Evolutionary conservation across 2,797 vertebrate genomes (phyloP), one percentile per base, ranked within the genome.

Genomic region (Catostomus latipinnis): DNA sequence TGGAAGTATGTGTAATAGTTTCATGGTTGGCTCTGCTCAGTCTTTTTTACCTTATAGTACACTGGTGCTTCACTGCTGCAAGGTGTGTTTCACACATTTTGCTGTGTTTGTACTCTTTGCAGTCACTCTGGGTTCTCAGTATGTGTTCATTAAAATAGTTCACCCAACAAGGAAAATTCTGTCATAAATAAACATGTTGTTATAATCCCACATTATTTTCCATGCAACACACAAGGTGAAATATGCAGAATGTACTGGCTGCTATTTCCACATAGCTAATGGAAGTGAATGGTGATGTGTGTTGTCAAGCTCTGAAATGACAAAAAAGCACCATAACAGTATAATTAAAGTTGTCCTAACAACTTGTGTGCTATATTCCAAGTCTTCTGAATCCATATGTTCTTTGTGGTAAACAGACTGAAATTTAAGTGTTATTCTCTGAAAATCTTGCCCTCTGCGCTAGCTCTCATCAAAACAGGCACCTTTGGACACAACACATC

Each of bases 81-180:
- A 68, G 66, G 76, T 71, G 76, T 78, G 76, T 78, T 71, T 71
- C 67, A 56, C 67, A 78, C 57, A 12, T 63, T 0, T 78, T 53
- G 45, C 57, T 62, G 22, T 54, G 58, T 13, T 50, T 46, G 43
- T 43, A 56, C 49, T 63, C 62, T 74, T 74, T 76, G 22, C 45
- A 63, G 60, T 65, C 49, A 22, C 5, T 63, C 11, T 56, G 58
- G 12, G 6, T 48, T 71, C 58, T 54, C 57, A 16, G n/a, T 71
- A 49, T 58, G 10, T 5, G 14, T 62, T 49, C 49, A 48, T 22
- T n/a, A 1, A 11, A 34, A 11, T 10, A 0, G 1, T 43, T 73
- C 12, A 52, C 49, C 8, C 7, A 54, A 53, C 11, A 54, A 13
- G 6, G 52, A 54, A 63, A 11, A 34, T 34, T 63, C 61, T 45